Evolutionary conservation across 1,140 invertebrate genomes (phyloP).

Genomic region (Melipona quadrifasciata): DNA sequence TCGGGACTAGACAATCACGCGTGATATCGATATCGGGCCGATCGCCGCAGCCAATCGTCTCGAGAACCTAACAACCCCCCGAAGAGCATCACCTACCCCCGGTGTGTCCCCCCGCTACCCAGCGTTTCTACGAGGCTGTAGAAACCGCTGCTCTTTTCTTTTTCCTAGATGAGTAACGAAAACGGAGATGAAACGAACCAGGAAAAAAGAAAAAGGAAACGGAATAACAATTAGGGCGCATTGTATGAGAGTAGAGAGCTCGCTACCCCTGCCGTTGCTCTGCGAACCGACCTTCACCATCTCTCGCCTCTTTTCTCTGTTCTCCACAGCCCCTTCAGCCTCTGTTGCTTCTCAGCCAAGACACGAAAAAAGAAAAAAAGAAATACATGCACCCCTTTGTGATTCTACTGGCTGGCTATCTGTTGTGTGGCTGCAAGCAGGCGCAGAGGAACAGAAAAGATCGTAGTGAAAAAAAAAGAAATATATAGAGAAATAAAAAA

Average conservation of each 20-base stretch:
- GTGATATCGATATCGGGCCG: not conserved
- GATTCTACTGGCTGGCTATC: slow-evolving; percentile 52
- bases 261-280: slow-evolving; percentile 42
- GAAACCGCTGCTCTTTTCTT: slow-evolving; percentile 47
- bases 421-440: slow-evolving; percentile 59
- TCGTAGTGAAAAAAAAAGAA: slow-evolving; percentile 2
- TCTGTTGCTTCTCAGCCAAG: slow-evolving; percentile 56
- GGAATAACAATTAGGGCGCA: slow-evolving; percentile 61
- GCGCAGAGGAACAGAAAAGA: slow-evolving; percentile 33
- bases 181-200: slow-evolving; percentile 54
- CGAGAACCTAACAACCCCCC: not conserved
- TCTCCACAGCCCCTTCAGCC: not conserved
- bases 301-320: slow-evolving; percentile 12
- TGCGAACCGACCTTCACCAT: slow-evolving; percentile 13
- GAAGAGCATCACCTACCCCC: not conserved
- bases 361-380: not conserved
- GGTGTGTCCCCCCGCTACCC: not conserved
- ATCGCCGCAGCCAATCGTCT: slow-evolving; percentile 10
- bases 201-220: slow-evolving; percentile 32
- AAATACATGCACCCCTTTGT: slow-evolving; percentile 39
- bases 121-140: slow-evolving; percentile 7
- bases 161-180: slow-evolving; percentile 57
- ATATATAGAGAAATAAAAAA: not conserved
- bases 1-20: not conserved
- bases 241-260: slow-evolving; percentile 64